Base-by-base conservation (phyloP, 2,888 invertebrate genomes). In the Agrochola macilenta region DNA sequence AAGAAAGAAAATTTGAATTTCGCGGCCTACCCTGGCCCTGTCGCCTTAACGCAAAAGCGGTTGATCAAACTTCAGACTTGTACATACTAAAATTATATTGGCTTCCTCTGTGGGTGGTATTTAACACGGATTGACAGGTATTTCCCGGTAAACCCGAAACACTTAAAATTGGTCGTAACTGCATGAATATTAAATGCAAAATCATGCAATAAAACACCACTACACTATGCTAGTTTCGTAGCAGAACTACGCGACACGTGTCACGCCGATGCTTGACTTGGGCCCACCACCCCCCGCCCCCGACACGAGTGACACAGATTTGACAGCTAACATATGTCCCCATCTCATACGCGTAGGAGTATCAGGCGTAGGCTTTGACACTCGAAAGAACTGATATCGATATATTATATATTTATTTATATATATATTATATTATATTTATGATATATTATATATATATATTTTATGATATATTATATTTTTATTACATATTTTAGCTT, bases 291-390 rank as follows among this genome's bases (percentile, higher is more conserved):
- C 23, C 8, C 20, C 5, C n/a, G 1, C 23, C 26, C 5, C 9
- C 17, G 20, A 2, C 52, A 26, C 46, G 54, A 23, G 11, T 63
- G 63, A 57, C 80, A 63, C 78, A 69, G 17, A 65, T 60, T 54
- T 54, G 79, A 83, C 83, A 69, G 35, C 64, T 35, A 49, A 52
- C 79, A 82, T 26, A 57, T 82, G 61, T 57, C 17, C 82, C 43
- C 30, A 5, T 76, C 46, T 63, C 46, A 61, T 61, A 57, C 43
- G n/a, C 60, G 30, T 35, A 30, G 9, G 8, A 39, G 17, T 39
- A 12, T 46, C 35, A 12, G 35, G 30, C 23, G 54, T 7, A 35
- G 12, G 26, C 46, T 54, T 43, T 30, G 14, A 57, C 1, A 39
- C 4, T 43, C n/a, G 17, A 64, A 26, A 30, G 4, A 49, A 39